Conservation (phyloP, 2,888 invertebrate species). For the Dicyrtoma fusca region DNA sequence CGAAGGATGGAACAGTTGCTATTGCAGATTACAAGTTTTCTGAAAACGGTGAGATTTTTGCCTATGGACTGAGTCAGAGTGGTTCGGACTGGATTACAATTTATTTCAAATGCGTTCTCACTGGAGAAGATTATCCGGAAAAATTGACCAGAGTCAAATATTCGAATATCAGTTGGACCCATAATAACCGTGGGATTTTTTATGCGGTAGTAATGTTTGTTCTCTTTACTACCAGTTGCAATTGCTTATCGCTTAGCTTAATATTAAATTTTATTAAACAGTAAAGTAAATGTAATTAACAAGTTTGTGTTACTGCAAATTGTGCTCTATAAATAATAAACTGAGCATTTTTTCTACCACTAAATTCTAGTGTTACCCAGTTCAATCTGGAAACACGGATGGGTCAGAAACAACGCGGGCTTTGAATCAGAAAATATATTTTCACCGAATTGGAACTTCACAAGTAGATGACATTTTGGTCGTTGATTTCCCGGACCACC, state of each 20-base stretch:
- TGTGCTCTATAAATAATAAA: too few species aligned
- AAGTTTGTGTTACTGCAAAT: neutral
- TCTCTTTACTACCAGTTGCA: too few species aligned
- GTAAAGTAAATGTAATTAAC: neutral
- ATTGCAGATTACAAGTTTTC: constrained; percentile 77
- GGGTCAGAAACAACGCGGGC: constrained; percentile 87
- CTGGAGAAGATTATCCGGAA: constrained; percentile 83
- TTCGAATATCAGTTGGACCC: constrained; percentile 88
- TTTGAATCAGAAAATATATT: constrained; percentile 89
- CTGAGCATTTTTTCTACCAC: too few species aligned
- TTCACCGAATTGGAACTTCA: constrained; percentile 82
- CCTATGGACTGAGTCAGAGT: constrained; percentile 87
- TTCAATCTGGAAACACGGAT: constrained; percentile 78
- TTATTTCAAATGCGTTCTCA: constrained; percentile 74
- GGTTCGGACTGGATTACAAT: constrained; percentile 97
- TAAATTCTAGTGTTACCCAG: constrained; percentile 85
- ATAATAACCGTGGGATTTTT: constrained; percentile 92
- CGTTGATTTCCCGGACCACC: constrained; percentile 87
- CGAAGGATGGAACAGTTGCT: constrained; percentile 87
- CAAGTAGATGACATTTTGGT: constrained; percentile 84
- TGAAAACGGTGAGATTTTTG: constrained; percentile 87
- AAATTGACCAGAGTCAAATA: constrained; percentile 87
- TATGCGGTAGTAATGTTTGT: constrained; percentile 70
- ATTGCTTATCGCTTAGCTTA: too few species aligned
- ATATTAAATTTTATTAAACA: neutral